phyloP scores from a whole-genome alignment of 2,113 vertebrate species.

The Terrapene triunguis region DNA sequence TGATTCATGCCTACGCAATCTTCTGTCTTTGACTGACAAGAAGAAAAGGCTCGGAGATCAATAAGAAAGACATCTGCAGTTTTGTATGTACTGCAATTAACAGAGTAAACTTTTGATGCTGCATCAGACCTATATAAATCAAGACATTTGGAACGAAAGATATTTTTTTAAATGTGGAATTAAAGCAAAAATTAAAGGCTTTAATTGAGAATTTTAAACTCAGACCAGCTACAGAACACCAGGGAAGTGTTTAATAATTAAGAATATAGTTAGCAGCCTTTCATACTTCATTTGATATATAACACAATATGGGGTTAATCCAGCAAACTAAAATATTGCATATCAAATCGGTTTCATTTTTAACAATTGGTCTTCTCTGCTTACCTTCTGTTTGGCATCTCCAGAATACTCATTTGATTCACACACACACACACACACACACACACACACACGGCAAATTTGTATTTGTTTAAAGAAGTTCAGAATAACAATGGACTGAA shows the following conservation, averaged over 20 bases:
- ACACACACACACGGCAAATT: not conserved
- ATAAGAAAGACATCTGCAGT: not conserved
- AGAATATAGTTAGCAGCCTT: not conserved
- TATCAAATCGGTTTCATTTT: not conserved
- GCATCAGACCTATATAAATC: not conserved
- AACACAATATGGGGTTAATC: not conserved
- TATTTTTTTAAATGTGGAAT: not conserved
- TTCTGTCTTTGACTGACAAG: slow-evolving; percentile 49
- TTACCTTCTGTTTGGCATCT: not conserved
- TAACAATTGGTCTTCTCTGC: not conserved
- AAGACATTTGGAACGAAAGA: not conserved
- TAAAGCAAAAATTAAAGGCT: not conserved
- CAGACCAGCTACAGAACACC: not conserved
- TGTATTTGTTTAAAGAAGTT: not conserved
- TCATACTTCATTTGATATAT: not conserved
- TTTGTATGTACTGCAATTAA: slow-evolving; percentile 33
- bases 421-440: not conserved
- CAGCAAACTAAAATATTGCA: not conserved
- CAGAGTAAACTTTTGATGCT: not conserved
- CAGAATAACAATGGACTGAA: not conserved
- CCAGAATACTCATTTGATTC: not conserved
- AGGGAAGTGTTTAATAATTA: not conserved
- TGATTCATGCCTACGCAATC: not conserved
- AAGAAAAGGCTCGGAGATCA: not conserved
- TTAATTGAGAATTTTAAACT: slow-evolving; percentile 27